Evolutionary conservation across 2,113 vertebrate genomes (phyloP), one percentile per base, ranked within the genome.

Genomic region (Alligator sinensis): DNA sequence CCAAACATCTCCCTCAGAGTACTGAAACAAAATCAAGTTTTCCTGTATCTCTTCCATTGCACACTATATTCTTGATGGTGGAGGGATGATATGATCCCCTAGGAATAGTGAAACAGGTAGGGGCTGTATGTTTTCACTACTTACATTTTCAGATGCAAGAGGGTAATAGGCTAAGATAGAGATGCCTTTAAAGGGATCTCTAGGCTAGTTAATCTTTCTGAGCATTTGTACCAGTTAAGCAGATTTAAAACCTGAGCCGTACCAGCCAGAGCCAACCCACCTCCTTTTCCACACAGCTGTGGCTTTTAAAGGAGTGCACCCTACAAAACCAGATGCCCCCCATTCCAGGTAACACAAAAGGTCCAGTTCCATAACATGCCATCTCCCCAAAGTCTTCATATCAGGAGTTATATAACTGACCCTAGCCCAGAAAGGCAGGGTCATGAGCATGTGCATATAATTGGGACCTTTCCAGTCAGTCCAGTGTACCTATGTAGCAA

Each of bases 241-340:
- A 81, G 90, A 91, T 30, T 75, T 81, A 22, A 55, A 59, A 6
- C 28, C 13, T 19, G 64, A 94, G 59, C 75, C 58, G 88, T 91
- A 17, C 6, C 80, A 87, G 3, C 86, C 63, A 13, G 76, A 82
- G 60, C 34, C 58, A 38, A 3, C n/a, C 8, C 6, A 21, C 54
- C 74, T 77, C 16, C 1, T 72, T 77, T 83, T 72, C 30, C 82
- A 25, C 0, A 0, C 80, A 14, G 57, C 7, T 62, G 24, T 15
- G 76, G 74, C 60, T 47, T 47, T 47, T 47, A 47, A 47, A 82
- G 21, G 30, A 91, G 72, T 78, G 54, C 61, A 80, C 3, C 77
- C 72, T 89, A 5, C 57, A 81, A 0, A 58, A 2, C 62, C 34
- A 13, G 68, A 24, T 92, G 64, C 28, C 76, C 68, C 22, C 60